Evolutionary conservation across 2,113 vertebrate genomes (phyloP), one percentile per base, ranked within the genome.

Genomic region (Calyptommatus sinebrachiatus): DNA sequence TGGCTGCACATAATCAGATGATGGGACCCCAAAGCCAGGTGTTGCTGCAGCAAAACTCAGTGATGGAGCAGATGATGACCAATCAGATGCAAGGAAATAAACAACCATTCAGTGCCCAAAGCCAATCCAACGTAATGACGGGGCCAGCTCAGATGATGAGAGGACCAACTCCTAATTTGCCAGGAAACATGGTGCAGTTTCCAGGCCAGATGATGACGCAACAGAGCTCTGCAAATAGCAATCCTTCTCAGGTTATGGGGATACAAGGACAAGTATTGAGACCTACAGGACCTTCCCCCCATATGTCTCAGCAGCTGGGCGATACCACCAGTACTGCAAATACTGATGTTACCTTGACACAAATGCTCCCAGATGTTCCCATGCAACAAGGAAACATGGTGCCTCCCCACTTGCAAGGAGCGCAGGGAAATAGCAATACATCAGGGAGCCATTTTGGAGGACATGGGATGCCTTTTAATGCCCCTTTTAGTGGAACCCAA

Each of bases 1-100:
- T 99, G 96, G 95, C 97, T 80, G 93, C 96, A 84, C 97, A 99
- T 93, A 97, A 95, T 93, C 97, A 98, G 93, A 96, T 99, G 94
- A 95, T 97, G 96, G 96, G 96, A 91, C 95, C 96, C 89, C 97
- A 96, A 92, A 95, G 96, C 81, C 97, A 98, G 93, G 96, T 97
- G 89, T 94, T 99, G 93, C 91, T 99, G 26, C 97, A 97, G 77
- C 97, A 99, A 86, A 98, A 97, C 83, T 94, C 96, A 1, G 96
- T 98, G 95, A 98, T 99, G 96, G 98, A 99, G 73, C 98, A 99
- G 92, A 98, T 99, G 94, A 97, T 99, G 94, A 97, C 94, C 91
- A 96, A 95, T 91, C 97, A 97, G 90, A 97, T 99, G 93, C 98
- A 97, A 92, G 97, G 96, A 84, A 98, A 96, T 93, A 99, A 99